Conservation (phyloP, 1,140 invertebrate species). For the Drosophila bipectinata region DNA sequence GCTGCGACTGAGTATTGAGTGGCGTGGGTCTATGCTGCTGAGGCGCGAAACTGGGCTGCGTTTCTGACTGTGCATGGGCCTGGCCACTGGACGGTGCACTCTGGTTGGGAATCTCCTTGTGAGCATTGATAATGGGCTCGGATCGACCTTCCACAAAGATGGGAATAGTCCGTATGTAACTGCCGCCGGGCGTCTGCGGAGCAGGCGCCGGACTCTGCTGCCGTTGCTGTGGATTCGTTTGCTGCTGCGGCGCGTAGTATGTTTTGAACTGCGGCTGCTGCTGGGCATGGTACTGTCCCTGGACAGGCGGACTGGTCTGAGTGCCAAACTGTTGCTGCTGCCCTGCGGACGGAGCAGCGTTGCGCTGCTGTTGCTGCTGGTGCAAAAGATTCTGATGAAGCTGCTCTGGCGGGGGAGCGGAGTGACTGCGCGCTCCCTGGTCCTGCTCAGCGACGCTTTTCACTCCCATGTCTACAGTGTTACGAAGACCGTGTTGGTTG, state of each 20-base stretch:
- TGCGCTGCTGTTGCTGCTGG: constrained; percentile 80
- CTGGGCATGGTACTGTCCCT: constrained; percentile 38
- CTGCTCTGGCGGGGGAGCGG: constrained; percentile 78
- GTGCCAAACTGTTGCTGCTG: constrained; percentile 66
- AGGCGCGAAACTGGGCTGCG: constrained; percentile 46
- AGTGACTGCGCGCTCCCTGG: constrained; percentile 86
- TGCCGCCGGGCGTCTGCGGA: constrained; percentile 73
- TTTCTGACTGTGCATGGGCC: constrained; percentile 77
- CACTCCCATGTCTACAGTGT: constrained; percentile 90
- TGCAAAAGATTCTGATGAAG: constrained; percentile 84
- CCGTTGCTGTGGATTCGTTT: constrained; percentile 77
- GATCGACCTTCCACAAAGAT: constrained; percentile 94
- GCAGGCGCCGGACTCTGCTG: constrained; percentile 73
- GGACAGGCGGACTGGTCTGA: constrained; percentile 71
- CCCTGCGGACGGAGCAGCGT: constrained; percentile 29
- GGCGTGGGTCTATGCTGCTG: constrained; percentile 73
- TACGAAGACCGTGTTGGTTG: constrained; percentile 89
- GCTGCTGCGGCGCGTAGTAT: constrained; percentile 70
- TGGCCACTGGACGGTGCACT: constrained; percentile 76
- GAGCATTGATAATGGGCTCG: constrained; percentile 88
- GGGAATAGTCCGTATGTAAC: constrained; percentile 90
- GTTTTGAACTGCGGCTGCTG: constrained; percentile 58
- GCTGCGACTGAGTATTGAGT: constrained; percentile 74
- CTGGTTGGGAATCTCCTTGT: constrained; percentile 83
- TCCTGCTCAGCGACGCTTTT: constrained; percentile 86